Percentiles rank a stretch among this genome's conserved stretches.
Conservation (phyloP, 2,113 vertebrate genomes). For the Prunella fulvescens region DNA sequence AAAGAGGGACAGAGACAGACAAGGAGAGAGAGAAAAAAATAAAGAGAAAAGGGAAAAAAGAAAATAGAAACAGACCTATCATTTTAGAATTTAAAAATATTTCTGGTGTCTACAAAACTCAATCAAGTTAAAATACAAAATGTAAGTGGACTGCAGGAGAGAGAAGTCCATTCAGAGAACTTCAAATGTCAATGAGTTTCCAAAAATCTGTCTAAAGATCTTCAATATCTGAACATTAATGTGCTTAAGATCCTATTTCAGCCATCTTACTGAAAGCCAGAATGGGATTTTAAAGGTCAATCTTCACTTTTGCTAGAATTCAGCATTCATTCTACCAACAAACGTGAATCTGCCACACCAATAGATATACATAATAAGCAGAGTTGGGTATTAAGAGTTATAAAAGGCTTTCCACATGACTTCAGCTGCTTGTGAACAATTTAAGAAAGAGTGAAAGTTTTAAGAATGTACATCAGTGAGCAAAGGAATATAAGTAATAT, state of each 20-base stretch:
- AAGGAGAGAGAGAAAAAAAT: accelerated
- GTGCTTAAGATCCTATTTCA: neutral
- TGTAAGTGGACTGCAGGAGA: neutral
- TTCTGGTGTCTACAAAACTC: neutral
- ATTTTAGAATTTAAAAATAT: neutral
- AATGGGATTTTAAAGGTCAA: neutral
- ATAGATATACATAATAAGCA: neutral
- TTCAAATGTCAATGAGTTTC: neutral
- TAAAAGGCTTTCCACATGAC: neutral
- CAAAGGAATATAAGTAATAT: neutral
- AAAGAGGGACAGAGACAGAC: neutral
- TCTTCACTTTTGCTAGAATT: neutral
- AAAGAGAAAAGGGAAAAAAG: neutral
- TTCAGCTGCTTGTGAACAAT: neutral
- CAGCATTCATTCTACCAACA: neutral
- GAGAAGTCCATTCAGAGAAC: neutral
- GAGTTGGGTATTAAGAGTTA: neutral
- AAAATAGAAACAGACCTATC: neutral
- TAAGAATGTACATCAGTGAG: neutral
- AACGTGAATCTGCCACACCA: neutral
- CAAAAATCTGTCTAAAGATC: neutral
- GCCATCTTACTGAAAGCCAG: neutral
- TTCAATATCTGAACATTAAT: neutral
- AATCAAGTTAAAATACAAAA: neutral
- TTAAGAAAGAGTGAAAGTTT: neutral